These are phyloP conservation scores for Drosophila mettleri DNA, from an alignment of 2,888 invertebrate species.

Conservation along the genomic window DNA sequence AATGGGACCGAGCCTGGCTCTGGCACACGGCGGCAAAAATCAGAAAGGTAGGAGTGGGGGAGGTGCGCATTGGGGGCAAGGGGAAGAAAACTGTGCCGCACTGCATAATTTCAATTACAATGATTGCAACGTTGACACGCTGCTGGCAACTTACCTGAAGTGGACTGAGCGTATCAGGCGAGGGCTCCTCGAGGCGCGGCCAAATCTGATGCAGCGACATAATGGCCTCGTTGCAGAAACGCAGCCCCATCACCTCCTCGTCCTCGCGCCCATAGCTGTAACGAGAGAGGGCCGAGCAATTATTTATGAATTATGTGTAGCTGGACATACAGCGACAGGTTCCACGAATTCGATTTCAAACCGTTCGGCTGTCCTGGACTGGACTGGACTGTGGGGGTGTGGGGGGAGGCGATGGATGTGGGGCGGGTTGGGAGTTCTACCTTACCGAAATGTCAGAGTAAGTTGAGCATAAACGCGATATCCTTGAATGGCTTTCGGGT, in stretches of 20 bases:
- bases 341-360: slow-evolving; percentile 34
- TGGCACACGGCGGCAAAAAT: no score
- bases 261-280: slow-evolving; percentile 97
- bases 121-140: slow-evolving; percentile 33
- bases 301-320: slow-evolving; percentile 28
- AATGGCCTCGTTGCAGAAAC: slow-evolving; percentile 98
- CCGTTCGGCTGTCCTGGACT: background rate
- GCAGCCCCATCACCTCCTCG: slow-evolving; percentile 98
- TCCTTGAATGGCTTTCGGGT: slow-evolving; percentile 92
- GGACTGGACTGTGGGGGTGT: background rate
- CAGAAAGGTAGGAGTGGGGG: background rate
- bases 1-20: background rate
- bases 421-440: background rate
- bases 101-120: slow-evolving; percentile 48
- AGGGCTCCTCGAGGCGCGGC: slow-evolving; percentile 88
- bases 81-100: background rate
- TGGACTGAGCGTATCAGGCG: slow-evolving; percentile 87
- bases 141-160: slow-evolving; percentile 88
- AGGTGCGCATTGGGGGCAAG: background rate
- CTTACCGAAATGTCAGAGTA: slow-evolving; percentile 95
- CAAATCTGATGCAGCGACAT: slow-evolving; percentile 95
- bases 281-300: slow-evolving; percentile 22
- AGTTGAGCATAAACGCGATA: slow-evolving; percentile 94
- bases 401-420: background rate
- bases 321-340: slow-evolving; percentile 3